Evolutionary conservation across 2,888 invertebrate genomes (phyloP).

Genomic region (Harpagoxenus sublaevis): DNA sequence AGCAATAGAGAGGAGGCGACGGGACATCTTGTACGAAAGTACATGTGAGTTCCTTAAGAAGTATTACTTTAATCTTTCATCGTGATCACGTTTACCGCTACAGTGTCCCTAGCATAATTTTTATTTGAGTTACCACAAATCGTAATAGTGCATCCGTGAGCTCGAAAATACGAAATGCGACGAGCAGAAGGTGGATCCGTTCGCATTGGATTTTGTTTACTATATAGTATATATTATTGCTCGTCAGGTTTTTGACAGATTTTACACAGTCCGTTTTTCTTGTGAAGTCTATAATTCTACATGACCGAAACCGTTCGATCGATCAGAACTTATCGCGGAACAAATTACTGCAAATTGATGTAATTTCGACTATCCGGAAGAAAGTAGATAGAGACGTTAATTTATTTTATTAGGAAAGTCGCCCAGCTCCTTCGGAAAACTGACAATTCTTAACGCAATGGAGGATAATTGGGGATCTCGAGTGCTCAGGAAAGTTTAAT

Average conservation of each 20-base stretch:
- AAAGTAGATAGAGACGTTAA: conserved; percentile 44
- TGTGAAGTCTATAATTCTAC: background rate
- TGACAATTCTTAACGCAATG: conserved; percentile 52
- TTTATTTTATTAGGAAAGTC: conserved; percentile 37
- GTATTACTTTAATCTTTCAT: conserved; percentile 51
- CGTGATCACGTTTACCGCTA: conserved; percentile 47
- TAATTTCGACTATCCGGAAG: conserved; percentile 28
- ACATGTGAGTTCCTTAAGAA: conserved; percentile 11
- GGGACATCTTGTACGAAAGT: background rate
- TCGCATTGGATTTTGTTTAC: conserved; percentile 29
- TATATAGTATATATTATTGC: background rate
- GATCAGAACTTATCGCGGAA: background rate
- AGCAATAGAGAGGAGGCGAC: background rate
- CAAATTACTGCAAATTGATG: conserved; percentile 32
- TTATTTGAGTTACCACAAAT: conserved; percentile 46
- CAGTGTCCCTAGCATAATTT: conserved; percentile 42
- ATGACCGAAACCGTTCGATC: background rate
- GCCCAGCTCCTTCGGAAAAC: conserved; percentile 1
- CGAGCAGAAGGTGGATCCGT: conserved; percentile 18
- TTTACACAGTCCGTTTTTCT: background rate
- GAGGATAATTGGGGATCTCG: conserved; percentile 46
- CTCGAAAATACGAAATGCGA: conserved; percentile 38
- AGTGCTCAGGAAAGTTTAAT: conserved; percentile 45
- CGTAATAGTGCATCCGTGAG: conserved; percentile 39
- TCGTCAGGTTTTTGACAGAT: background rate